Evolutionary conservation across 2,888 invertebrate species (phyloP).

Genomic region (Artemia sinica): DNA sequence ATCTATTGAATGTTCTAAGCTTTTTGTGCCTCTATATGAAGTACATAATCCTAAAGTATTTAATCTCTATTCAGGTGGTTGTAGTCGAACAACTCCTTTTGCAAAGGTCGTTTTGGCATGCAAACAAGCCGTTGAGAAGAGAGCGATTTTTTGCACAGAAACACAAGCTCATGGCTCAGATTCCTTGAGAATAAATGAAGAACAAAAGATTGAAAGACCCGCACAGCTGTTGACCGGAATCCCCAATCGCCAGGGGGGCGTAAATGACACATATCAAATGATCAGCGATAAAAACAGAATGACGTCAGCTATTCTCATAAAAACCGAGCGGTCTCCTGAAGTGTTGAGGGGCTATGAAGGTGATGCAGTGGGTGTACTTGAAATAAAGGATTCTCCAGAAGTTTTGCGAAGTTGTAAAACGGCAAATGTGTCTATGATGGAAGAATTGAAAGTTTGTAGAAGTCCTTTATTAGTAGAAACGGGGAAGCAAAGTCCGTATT

Average conservation of each 20-base stretch:
- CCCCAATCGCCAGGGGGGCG: conserved; percentile 3
- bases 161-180: not conserved
- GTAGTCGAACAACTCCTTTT: conserved; percentile 7
- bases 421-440: not conserved
- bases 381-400: not conserved
- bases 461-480: not conserved
- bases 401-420: not conserved
- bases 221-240: not conserved
- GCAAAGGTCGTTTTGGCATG: conserved; percentile 7
- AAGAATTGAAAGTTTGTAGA: not conserved
- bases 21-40: too few species aligned
- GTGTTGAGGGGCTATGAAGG: not conserved
- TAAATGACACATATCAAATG: conserved; percentile 4
- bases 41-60: too few species aligned
- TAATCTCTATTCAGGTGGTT: not conserved
- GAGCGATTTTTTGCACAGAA: not conserved
- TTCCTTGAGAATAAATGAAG: conserved; percentile 2
- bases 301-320: not conserved
- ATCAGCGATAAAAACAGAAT: not conserved
- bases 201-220: not conserved
- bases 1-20: too few species aligned
- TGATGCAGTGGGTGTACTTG: not conserved
- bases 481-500: conserved; percentile 13
- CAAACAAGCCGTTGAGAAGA: conserved; percentile 12
- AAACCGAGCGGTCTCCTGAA: not conserved